phyloP scores from a whole-genome alignment of 2,113 vertebrate species.

The Morphnarchus princeps region DNA sequence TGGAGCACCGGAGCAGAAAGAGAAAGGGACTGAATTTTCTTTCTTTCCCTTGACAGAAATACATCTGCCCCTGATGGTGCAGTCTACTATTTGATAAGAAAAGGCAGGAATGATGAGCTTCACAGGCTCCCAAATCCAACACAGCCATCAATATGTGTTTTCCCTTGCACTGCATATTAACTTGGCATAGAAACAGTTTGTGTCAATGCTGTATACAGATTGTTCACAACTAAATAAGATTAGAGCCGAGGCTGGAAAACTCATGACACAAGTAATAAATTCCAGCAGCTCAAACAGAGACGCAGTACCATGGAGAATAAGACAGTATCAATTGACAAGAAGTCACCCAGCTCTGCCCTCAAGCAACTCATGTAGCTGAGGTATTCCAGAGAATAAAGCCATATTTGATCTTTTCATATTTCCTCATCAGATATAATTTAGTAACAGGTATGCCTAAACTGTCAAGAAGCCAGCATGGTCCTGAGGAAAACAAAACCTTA shows the following conservation, averaged over 20 bases:
- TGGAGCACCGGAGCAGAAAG: slow-evolving; percentile 2
- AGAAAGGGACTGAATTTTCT: slow-evolving; percentile 5
- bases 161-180: not conserved
- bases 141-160: not conserved
- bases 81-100: not conserved
- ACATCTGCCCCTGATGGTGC: not conserved
- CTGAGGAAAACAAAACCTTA: not conserved
- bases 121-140: not conserved
- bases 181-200: not conserved
- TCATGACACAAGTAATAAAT: not conserved
- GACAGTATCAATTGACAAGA: not conserved
- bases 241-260: not conserved
- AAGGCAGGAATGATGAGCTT: not conserved
- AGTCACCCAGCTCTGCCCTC: not conserved
- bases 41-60: not conserved
- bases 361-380: not conserved
- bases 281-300: not conserved
- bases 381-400: not conserved
- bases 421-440: not conserved
- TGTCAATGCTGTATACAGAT: not conserved
- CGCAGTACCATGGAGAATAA: not conserved
- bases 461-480: not conserved
- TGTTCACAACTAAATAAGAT: not conserved
- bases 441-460: not conserved
- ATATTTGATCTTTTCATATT: not conserved